Base-by-base conservation (phyloP, 2,888 invertebrate species). In the Oscheius sp. region DNA sequence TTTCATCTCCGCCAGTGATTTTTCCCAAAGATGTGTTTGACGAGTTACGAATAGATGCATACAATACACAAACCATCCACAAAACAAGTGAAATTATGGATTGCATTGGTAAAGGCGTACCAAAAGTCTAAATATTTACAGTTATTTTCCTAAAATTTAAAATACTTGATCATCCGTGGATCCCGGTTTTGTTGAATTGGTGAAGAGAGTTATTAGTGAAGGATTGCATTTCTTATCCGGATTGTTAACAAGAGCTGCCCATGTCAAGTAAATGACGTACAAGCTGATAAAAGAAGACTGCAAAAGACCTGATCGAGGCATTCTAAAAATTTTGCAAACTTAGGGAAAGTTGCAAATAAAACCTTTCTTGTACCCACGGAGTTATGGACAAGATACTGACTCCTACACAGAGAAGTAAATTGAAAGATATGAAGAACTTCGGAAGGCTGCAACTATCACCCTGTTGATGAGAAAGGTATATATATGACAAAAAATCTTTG, bases 351-450 rank as follows among this genome's bases (percentile, higher is more conserved):
- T 7, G 73, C 18, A 23, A 64, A 45, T 49, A 46, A 1, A 70
- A 84, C 89, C 89, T 85, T 88, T 97, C 96, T 90, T 99, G 98
- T 13, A 99, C 94, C 72, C 92, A 91, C 0, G 99, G 98, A 85
- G 96, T 91, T 85, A 98, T 93, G 0, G 98, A 96, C 23, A 96
- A 88, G 23, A 92, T 91, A 86, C 96, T 96, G 72, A 94, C 92
- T 25, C 93, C 91, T 81, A 96, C 90, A 89, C 95, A 94, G 74
- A 97, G 91, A 78, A 99, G 94, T 87, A 98, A 89, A 90, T 98
- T 99, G 89, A 97, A 92, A 0, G 96, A 95, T 84, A 99, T 95
- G 91, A 98, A 95, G 91, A 98, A 96, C 90, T 97, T 97, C 88
- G 97, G 95, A 68, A 96, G 91, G 71, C 92, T 92, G 89, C 99